These are phyloP conservation scores for Siphlonurus alternatus DNA, from an alignment of 2,888 invertebrate genomes.

Conservation along the genomic window DNA sequence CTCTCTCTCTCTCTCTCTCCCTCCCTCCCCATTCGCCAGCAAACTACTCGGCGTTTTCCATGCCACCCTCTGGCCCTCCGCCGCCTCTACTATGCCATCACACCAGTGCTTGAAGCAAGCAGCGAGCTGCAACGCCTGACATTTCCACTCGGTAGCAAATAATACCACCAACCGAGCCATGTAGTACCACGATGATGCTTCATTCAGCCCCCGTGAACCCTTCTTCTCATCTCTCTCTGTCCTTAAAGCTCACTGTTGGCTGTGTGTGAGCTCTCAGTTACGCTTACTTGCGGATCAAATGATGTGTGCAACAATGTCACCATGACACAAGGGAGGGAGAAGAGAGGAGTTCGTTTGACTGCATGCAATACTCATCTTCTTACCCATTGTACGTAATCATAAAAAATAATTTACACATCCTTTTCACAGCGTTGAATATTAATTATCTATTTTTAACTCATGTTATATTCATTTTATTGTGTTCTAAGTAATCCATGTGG, in stretches of 20 bases:
- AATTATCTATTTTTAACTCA: neutral
- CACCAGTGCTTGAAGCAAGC: neutral
- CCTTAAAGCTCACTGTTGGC: neutral
- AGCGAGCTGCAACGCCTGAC: too few species aligned
- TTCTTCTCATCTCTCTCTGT: neutral
- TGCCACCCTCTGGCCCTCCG: neutral
- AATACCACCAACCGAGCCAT: neutral
- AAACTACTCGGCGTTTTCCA: too few species aligned
- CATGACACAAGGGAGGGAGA: too few species aligned
- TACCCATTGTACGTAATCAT: neutral
- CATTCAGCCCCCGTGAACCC: neutral
- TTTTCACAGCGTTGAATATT: neutral
- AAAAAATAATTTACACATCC: neutral
- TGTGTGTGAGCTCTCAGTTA: neutral
- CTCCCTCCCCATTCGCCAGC: too few species aligned
- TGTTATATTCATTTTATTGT: neutral
- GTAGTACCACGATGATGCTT: neutral
- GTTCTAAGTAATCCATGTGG: neutral
- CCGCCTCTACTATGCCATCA: neutral
- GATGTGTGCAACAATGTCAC: neutral
- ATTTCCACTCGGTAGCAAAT: neutral
- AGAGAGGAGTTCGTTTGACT: too few species aligned
- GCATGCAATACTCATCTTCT: too few species aligned
- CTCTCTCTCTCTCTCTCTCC: neutral
- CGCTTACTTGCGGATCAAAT: neutral